These are phyloP conservation scores for Scarus forsteni DNA, from an alignment of 2,797 vertebrate species.

Conservation along the genomic window DNA sequence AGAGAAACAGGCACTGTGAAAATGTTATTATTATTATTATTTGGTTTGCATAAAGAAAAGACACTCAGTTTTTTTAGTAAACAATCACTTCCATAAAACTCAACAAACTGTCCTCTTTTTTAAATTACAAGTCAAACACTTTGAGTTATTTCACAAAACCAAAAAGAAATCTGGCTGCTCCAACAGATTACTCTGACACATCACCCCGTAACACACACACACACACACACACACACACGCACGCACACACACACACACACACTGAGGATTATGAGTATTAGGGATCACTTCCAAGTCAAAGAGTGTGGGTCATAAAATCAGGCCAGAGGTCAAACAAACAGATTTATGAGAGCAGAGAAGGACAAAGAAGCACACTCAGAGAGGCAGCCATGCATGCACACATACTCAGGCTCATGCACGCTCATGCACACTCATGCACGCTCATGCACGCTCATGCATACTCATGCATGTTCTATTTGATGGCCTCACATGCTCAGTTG, in stretches of 20 bases:
- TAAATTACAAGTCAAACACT: too few relatives aligned
- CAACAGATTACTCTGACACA: too few relatives aligned
- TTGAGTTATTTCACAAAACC: too few relatives aligned
- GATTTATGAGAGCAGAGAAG: slow-evolving; percentile 31
- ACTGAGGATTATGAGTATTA: slow-evolving; percentile 42
- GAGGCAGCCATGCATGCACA: not conserved
- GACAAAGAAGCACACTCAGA: slow-evolving; percentile 24
- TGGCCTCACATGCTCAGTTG: slow-evolving; percentile 32
- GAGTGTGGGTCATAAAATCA: slow-evolving; percentile 46
- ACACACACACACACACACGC: slow-evolving; percentile 18
- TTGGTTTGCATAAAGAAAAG: too few relatives aligned
- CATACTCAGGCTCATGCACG: not conserved
- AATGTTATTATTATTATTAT: too few relatives aligned
- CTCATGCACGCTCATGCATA: slow-evolving; percentile 8
- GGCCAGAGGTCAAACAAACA: slow-evolving; percentile 60
- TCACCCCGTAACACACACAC: not conserved
- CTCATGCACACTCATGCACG: slow-evolving; percentile 6
- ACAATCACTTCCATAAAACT: too few relatives aligned
- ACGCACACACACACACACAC: slow-evolving; percentile 24
- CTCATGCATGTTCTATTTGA: slow-evolving; percentile 43
- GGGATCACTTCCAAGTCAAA: slow-evolving; percentile 45
- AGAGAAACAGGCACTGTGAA: too few relatives aligned
- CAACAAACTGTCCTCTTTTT: too few relatives aligned
- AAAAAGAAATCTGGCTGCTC: too few relatives aligned
- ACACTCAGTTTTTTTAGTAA: too few relatives aligned